Percentiles rank a stretch among this genome's conserved stretches.
These are phyloP conservation scores for Rhodophaea formosa DNA, from an alignment of 2,888 invertebrate genomes.

Conservation along the genomic window DNA sequence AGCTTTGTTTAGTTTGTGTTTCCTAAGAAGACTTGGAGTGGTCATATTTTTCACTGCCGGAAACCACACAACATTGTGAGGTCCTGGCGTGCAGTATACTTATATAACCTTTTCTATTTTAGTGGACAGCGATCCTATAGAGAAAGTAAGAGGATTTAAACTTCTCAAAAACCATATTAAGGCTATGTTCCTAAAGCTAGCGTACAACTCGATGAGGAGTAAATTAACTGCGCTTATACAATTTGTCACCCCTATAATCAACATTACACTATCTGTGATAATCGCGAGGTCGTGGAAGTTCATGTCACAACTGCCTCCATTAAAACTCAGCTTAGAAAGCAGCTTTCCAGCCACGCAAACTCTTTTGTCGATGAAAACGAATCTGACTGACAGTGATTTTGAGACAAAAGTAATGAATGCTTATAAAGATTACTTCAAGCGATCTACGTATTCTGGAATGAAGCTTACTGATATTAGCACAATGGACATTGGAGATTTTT, in stretches of 20 bases:
- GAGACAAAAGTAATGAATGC: slow-evolving; percentile 52
- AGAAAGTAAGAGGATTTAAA: slow-evolving; percentile 64
- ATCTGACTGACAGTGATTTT: slow-evolving; percentile 46
- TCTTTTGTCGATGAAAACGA: slow-evolving; percentile 48
- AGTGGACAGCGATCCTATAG: slow-evolving; percentile 56
- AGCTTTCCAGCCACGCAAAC: slow-evolving; percentile 62
- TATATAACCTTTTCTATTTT: slow-evolving; percentile 32
- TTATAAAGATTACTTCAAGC: slow-evolving; percentile 62
- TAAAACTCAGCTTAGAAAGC: slow-evolving; percentile 76
- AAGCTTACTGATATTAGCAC: slow-evolving; percentile 56
- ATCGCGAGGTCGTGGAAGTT: slow-evolving; percentile 74
- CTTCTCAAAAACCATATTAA: slow-evolving; percentile 67
- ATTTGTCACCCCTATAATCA: slow-evolving; percentile 67
- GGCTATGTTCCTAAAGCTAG: slow-evolving; percentile 70
- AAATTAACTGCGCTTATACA: slow-evolving; percentile 67
- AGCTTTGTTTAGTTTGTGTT: too few relatives aligned
- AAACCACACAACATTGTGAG: too few relatives aligned
- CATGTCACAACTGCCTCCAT: slow-evolving; percentile 80
- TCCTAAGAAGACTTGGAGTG: too few relatives aligned
- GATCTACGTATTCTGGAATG: slow-evolving; percentile 48
- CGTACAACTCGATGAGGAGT: slow-evolving; percentile 63
- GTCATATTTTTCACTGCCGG: too few relatives aligned
- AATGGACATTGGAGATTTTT: slow-evolving; percentile 58
- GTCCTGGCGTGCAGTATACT: too few relatives aligned
- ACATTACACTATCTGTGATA: slow-evolving; percentile 65